phyloP scores from a whole-genome alignment of 2,113 vertebrate species.

The Acanthochromis polyacanthus region DNA sequence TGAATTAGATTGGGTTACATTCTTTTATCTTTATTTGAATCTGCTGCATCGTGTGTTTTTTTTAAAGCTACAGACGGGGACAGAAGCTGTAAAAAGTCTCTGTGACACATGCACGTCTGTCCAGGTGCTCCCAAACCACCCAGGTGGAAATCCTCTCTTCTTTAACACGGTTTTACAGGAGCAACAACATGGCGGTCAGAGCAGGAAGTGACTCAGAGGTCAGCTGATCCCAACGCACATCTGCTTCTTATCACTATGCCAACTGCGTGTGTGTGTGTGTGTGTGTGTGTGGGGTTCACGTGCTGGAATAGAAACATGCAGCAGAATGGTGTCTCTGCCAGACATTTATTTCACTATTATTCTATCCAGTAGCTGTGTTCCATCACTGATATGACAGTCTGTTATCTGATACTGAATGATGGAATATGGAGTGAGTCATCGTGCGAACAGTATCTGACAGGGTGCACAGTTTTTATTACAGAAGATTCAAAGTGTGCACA shows the following conservation, averaged over 20 bases:
- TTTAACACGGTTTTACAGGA: constrained; percentile 54
- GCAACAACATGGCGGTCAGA: constrained; percentile 55
- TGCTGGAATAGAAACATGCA: too few species aligned
- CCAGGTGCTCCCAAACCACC: constrained; percentile 66
- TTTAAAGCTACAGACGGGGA: constrained; percentile 8
- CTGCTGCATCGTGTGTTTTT: neutral
- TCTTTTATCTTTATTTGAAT: neutral
- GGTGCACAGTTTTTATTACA: too few species aligned
- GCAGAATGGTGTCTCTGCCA: too few species aligned
- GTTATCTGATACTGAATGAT: too few species aligned
- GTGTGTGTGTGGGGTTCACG: neutral
- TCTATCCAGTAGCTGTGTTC: too few species aligned
- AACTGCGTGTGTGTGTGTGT: constrained; percentile 2
- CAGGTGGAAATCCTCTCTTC: constrained; percentile 57
- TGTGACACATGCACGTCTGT: constrained; percentile 7
- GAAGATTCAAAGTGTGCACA: too few species aligned
- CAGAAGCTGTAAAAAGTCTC: constrained; percentile 13
- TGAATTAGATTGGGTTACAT: too few species aligned
- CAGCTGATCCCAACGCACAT: constrained; percentile 53
- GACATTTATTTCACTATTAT: too few species aligned
- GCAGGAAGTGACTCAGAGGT: constrained; percentile 65
- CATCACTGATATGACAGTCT: too few species aligned
- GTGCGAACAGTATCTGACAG: too few species aligned
- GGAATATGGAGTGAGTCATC: too few species aligned
- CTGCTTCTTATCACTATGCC: constrained; percentile 60